Percentiles rank a stretch among this genome's conserved stretches.
Conservation (phyloP, 2,888 invertebrate species). For the Perithous albicinctus region DNA sequence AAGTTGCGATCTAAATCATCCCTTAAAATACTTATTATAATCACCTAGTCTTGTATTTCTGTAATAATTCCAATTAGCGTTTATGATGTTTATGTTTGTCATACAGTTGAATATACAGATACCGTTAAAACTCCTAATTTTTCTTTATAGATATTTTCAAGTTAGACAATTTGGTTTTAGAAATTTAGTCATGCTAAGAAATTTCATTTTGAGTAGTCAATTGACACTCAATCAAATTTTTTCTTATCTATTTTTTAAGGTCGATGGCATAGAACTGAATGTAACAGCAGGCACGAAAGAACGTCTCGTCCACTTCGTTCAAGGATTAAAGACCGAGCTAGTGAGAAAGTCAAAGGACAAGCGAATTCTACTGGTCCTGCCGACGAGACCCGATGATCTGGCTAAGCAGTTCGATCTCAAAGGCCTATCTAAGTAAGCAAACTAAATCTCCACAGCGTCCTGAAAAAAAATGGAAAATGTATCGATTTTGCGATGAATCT, state of each 20-base stretch:
- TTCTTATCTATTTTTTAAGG: conserved; percentile 69
- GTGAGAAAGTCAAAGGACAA: conserved; percentile 85
- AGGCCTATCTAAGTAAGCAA: conserved; percentile 86
- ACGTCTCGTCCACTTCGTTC: conserved; percentile 85
- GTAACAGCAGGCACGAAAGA: conserved; percentile 86
- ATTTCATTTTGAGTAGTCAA: background rate
- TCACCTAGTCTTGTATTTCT: too few species aligned
- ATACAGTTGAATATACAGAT: too few species aligned
- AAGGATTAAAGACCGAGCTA: conserved; percentile 80
- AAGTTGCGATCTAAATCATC: too few species aligned
- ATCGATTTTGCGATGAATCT: conserved; percentile 27
- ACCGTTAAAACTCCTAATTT: too few species aligned
- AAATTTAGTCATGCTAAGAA: too few species aligned
- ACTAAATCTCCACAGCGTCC: background rate
- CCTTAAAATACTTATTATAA: too few species aligned
- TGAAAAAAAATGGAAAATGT: background rate
- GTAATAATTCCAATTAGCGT: too few species aligned
- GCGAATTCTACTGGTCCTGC: conserved; percentile 87
- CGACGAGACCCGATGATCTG: conserved; percentile 88
- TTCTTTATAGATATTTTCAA: too few species aligned
- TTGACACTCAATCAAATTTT: background rate
- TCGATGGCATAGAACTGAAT: conserved; percentile 87
- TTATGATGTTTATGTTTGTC: too few species aligned
- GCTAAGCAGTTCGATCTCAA: conserved; percentile 91
- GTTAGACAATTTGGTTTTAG: too few species aligned